phyloP scores from a whole-genome alignment of 2,113 vertebrate species.

The Etheostoma spectabile region DNA sequence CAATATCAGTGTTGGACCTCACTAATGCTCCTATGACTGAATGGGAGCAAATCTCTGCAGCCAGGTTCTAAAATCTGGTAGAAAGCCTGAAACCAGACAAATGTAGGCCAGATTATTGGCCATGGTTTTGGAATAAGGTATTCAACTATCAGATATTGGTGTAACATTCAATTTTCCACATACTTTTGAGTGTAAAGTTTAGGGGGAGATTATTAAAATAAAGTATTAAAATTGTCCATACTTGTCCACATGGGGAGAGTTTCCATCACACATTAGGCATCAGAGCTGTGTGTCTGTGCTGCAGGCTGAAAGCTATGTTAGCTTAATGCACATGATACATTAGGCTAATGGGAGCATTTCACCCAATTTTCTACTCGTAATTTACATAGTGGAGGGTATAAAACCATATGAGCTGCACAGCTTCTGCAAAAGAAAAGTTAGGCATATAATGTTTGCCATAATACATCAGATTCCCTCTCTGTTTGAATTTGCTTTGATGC shows the following conservation, averaged over 20 bases:
- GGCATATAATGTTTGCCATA: conserved; percentile 24
- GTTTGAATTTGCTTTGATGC: conserved; percentile 26
- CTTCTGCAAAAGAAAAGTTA: conserved; percentile 25
- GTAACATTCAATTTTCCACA: not conserved
- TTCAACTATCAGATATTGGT: not conserved
- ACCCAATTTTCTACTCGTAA: conserved; percentile 52
- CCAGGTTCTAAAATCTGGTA: not conserved
- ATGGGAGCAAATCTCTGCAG: conserved; percentile 12
- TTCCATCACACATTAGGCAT: conserved; percentile 5
- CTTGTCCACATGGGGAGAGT: not conserved
- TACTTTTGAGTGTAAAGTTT: not conserved
- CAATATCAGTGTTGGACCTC: not conserved
- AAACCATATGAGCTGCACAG: conserved; percentile 37
- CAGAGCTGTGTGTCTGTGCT: conserved; percentile 9
- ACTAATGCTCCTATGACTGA: not conserved
- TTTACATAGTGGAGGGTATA: conserved; percentile 65
- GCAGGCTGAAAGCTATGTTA: conserved; percentile 35
- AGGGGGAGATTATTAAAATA: not conserved
- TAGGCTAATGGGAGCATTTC: conserved; percentile 60
- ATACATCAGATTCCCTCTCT: conserved; percentile 23
- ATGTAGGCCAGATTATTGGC: not conserved
- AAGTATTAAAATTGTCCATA: not conserved
- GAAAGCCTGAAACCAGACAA: not conserved
- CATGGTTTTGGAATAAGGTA: not conserved
- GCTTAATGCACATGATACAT: conserved; percentile 66